These are phyloP conservation scores for Aphaenogaster floridana DNA, from an alignment of 1,140 invertebrate species.

Conservation along the genomic window DNA sequence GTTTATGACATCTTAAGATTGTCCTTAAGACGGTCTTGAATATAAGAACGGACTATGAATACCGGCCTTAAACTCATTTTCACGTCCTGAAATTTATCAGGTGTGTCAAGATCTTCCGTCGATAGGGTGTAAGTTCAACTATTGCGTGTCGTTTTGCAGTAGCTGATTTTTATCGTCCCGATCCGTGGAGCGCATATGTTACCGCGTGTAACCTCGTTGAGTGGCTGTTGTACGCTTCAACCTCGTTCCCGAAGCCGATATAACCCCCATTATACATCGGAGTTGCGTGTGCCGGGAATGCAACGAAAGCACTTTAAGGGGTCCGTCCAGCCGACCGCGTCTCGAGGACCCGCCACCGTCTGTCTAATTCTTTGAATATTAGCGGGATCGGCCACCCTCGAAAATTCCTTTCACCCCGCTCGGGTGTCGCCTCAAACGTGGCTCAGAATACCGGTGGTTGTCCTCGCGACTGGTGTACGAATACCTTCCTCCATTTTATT, in stretches of 20 bases:
- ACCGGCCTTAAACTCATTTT: neutral
- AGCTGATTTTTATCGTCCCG: slow-evolving; percentile 67
- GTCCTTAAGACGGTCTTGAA: too few species aligned
- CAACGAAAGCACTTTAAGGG: slow-evolving; percentile 80
- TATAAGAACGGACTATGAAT: too few species aligned
- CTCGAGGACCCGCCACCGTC: slow-evolving; percentile 74
- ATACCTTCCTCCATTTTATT: neutral
- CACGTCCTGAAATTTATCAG: neutral
- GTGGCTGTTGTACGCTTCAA: slow-evolving; percentile 73
- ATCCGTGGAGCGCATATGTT: slow-evolving; percentile 70
- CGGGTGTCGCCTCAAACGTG: slow-evolving; percentile 45
- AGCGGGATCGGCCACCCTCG: slow-evolving; percentile 73
- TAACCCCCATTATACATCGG: slow-evolving; percentile 71
- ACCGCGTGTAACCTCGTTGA: slow-evolving; percentile 72
- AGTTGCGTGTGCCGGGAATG: slow-evolving; percentile 70
- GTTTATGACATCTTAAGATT: too few species aligned
- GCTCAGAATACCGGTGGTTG: slow-evolving; percentile 57
- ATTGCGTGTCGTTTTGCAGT: neutral
- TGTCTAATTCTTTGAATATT: slow-evolving; percentile 79
- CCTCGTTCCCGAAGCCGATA: slow-evolving; percentile 44
- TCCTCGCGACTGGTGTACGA: neutral
- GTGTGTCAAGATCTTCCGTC: neutral
- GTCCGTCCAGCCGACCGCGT: slow-evolving; percentile 72
- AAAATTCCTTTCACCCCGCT: slow-evolving; percentile 62
- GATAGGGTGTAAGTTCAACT: neutral